Evolutionary conservation across 2,113 vertebrate species (phyloP).

Genomic region (Indicator maculatus): DNA sequence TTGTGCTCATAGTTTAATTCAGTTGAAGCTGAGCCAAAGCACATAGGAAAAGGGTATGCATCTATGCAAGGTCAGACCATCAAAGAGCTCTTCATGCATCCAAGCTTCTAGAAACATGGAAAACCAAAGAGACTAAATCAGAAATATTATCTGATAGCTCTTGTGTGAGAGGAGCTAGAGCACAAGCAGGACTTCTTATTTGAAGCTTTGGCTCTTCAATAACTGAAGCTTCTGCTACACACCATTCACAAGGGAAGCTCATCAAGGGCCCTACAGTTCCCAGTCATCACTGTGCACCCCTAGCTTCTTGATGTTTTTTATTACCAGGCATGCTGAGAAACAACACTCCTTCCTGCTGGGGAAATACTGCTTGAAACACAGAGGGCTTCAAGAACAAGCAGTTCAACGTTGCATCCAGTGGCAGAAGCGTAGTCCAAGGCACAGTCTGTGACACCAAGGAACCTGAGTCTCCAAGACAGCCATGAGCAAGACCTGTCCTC

Average conservation of each 20-base stretch:
- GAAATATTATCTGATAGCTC: neutral
- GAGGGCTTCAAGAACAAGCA: conserved; percentile 79
- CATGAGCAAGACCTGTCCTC: neutral
- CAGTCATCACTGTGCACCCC: neutral
- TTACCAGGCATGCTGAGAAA: conserved; percentile 75
- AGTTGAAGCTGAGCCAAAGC: neutral
- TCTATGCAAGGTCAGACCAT: neutral
- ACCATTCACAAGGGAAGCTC: neutral
- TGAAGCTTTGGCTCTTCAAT: neutral
- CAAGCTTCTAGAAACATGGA: neutral
- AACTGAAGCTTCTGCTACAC: neutral
- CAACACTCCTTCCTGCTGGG: conserved; percentile 71
- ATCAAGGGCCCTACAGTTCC: neutral
- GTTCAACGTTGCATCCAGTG: conserved; percentile 77
- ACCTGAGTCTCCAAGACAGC: neutral
- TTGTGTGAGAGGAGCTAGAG: neutral
- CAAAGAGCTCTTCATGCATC: neutral
- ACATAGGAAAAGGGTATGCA: neutral
- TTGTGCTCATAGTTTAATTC: neutral
- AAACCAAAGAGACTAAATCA: neutral
- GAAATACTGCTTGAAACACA: conserved; percentile 79
- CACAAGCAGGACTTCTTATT: neutral
- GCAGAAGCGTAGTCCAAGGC: conserved; percentile 67
- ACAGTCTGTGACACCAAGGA: neutral
- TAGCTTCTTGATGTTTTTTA: neutral